These are phyloP conservation scores for Sipha maydis DNA, from an alignment of 2,888 invertebrate genomes.

Conservation along the genomic window DNA sequence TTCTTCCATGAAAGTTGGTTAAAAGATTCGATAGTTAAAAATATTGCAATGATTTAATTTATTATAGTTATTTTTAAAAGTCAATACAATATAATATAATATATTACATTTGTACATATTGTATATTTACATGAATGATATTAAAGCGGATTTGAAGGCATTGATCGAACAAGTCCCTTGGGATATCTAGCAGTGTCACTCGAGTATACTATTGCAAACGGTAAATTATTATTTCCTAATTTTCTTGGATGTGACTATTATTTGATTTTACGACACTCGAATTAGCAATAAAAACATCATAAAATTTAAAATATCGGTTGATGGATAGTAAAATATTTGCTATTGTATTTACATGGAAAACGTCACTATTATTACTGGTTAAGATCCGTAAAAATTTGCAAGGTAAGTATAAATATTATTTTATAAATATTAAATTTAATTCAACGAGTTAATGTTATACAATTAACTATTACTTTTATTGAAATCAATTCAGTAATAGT, in stretches of 20 bases:
- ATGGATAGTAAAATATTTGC: not conserved
- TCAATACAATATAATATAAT: too few species aligned
- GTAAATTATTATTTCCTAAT: not conserved
- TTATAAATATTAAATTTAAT: too few species aligned
- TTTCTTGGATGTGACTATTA: too few species aligned
- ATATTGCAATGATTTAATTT: too few species aligned
- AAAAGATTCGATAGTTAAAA: not conserved
- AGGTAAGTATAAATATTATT: not conserved
- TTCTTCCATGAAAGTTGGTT: conserved; percentile 21
- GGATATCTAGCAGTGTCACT: conserved; percentile 21
- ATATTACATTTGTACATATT: too few species aligned
- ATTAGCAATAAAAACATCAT: not conserved
- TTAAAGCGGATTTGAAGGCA: conserved; percentile 13
- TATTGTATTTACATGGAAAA: not conserved
- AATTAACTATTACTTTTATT: conserved; percentile 1
- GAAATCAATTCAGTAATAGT: conserved; percentile 9
- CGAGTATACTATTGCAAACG: conserved; percentile 9
- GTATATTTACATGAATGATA: not conserved
- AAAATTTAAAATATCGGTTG: conserved; percentile 10
- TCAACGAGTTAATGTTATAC: too few species aligned
- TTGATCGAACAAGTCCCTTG: conserved; percentile 35
- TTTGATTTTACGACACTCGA: not conserved
- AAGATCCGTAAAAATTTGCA: not conserved
- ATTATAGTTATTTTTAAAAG: too few species aligned
- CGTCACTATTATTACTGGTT: conserved; percentile 2